Evolutionary conservation across 1,140 invertebrate genomes (phyloP), one percentile per base, ranked within the genome.

Genomic region (Drosophila trapezifrons): DNA sequence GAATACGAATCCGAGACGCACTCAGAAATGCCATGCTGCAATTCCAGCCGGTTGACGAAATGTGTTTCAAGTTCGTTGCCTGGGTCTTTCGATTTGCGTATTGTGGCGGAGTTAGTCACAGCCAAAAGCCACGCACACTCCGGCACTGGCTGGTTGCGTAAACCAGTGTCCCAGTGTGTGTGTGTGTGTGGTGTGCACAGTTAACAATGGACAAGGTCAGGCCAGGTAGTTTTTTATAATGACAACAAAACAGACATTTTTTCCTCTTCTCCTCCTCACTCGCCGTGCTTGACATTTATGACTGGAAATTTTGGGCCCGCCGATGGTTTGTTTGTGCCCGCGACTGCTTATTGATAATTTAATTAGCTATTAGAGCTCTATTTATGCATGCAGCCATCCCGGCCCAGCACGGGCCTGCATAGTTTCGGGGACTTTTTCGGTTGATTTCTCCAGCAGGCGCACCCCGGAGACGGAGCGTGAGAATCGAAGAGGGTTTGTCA

Each of bases 131-230:
- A 67, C 18, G 65, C 54, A 75, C 12, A 74, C 20, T 38, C 56
- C 18, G 1, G 58, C 56, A 47, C 35, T 18, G 18, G 63, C 57
- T 49, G 57, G 60, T 86, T 86, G 82, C 82, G 82, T 89, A 86
- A 86, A 89, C 82, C 46, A 42, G 27, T 58, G 9, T n/a, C n/a
- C 32, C 12, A 20, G 10, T 49, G 25, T 46, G 18, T 40, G 38
- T 59, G 42, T 72, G 51, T 83, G 69, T 49, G 78, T 69, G 69
- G 46, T 62, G 66, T 38, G 71, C 59, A 84, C 76, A 83, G 84
- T 72, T 75, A 89, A 89, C 84, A 89, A 89, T 89, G 80, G 80
- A 89, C 84, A 89, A 89, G 84, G 84, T 89, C 84, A 89, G 84
- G 60, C 77, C 76, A 78, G 76, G 70, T 70, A 80, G 80, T 83